A percentile compares a stretch with the other conserved stretches of the same genome.
These are phyloP conservation scores for Indicator maculatus DNA, from an alignment of 2,113 vertebrate species.

Conservation along the genomic window DNA sequence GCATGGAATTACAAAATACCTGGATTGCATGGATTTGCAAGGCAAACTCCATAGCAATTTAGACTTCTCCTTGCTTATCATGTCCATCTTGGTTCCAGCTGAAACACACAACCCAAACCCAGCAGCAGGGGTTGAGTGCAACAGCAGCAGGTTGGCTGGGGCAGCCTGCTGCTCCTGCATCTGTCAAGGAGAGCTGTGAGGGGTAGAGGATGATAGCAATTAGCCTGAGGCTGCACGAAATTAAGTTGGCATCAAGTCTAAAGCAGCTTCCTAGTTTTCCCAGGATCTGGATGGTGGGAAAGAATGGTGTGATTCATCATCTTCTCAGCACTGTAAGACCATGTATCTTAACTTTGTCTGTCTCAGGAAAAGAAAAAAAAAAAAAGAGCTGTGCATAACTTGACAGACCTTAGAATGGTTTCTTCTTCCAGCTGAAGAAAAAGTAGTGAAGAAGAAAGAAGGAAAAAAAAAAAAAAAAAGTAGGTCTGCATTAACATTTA, in stretches of 20 bases:
- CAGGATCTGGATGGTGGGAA: slow-evolving; percentile 7
- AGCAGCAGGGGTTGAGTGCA: background rate
- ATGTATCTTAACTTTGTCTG: background rate
- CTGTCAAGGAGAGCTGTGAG: background rate
- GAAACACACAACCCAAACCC: background rate
- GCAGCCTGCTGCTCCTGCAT: background rate
- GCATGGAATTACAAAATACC: background rate
- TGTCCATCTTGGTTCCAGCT: background rate
- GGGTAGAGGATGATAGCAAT: background rate
- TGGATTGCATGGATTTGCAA: background rate
- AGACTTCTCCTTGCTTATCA: background rate
- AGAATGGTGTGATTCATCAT: background rate
- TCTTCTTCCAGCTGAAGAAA: background rate
- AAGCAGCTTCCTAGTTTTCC: background rate
- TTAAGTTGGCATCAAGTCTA: background rate
- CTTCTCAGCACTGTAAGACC: background rate
- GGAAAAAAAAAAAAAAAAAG: background rate
- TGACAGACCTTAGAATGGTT: background rate
- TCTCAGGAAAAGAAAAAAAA: background rate
- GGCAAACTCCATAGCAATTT: background rate
- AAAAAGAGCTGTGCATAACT: background rate
- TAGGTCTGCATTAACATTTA: background rate
- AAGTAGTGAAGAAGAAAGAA: background rate
- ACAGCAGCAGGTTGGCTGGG: background rate
- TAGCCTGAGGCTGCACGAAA: background rate